A percentile compares a stretch with the other conserved stretches of the same genome.
Evolutionary conservation across 92 coral and sea anemone genomes (phyloP).

Genomic region (Bergia puertoricense): DNA sequence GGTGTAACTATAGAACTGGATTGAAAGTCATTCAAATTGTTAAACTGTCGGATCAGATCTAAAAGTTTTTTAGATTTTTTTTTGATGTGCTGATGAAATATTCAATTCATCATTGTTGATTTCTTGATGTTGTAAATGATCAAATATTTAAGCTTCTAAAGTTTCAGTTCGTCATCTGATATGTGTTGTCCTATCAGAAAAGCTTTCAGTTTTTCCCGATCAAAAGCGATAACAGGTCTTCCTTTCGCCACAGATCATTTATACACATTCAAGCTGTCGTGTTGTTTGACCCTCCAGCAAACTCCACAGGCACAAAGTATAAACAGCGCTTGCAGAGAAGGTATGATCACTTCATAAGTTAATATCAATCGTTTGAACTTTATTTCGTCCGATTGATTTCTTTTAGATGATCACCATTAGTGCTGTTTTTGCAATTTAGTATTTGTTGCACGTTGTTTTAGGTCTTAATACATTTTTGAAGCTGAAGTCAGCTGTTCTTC

Average conservation of each 20-base stretch:
- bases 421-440: not conserved
- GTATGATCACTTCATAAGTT: not conserved
- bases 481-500: no score
- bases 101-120: not conserved
- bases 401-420: not conserved
- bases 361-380: not conserved
- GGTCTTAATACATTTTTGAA: not conserved
- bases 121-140: no score
- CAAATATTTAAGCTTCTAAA: not conserved
- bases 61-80: not conserved
- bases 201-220: conserved; percentile 1
- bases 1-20: not conserved
- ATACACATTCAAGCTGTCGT: not conserved
- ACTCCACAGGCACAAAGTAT: not conserved
- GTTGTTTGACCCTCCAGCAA: not conserved
- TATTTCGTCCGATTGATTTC: not conserved
- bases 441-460: not conserved
- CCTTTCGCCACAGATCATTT: not conserved
- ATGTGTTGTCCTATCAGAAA: not conserved
- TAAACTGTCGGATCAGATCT: not conserved
- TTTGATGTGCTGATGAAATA: not conserved
- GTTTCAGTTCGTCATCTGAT: not conserved
- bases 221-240: not conserved
- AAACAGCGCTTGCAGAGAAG: not conserved
- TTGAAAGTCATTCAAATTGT: not conserved